These are phyloP conservation scores for Tachystola acroxantha DNA, from an alignment of 2,888 invertebrate genomes.

Conservation along the genomic window DNA sequence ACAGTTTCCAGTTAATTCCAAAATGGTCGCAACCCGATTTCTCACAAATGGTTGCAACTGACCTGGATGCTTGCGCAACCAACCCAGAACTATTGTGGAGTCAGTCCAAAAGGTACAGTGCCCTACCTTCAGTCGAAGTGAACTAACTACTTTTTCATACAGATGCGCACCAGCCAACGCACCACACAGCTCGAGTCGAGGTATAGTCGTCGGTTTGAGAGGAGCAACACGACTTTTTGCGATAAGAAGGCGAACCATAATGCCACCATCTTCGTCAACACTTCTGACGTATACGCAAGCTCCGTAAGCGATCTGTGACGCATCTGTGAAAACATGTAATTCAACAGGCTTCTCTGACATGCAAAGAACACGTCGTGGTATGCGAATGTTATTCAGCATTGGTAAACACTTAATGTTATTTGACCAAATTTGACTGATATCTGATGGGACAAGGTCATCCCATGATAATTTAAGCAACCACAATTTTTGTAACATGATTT, in stretches of 20 bases:
- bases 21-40: slow-evolving; percentile 23
- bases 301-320: too few species aligned
- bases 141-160: slow-evolving; percentile 16
- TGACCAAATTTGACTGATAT: slow-evolving; percentile 2
- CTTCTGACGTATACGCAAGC: too few species aligned
- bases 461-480: slow-evolving; percentile 19
- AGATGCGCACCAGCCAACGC: too few species aligned
- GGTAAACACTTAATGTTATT: slow-evolving; percentile 6
- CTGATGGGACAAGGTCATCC: slow-evolving; percentile 16
- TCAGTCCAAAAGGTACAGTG: slow-evolving; percentile 23
- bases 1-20: slow-evolving; percentile 16
- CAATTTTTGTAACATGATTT: too few species aligned
- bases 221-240: too few species aligned
- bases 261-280: too few species aligned
- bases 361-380: slow-evolving; percentile 20
- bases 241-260: too few species aligned
- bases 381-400: slow-evolving; percentile 12
- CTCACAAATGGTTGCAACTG: slow-evolving; percentile 25
- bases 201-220: too few species aligned
- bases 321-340: slow-evolving; percentile 24
- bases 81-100: slow-evolving; percentile 25
- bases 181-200: too few species aligned
- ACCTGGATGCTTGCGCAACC: slow-evolving; percentile 20
- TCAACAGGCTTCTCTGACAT: slow-evolving; percentile 11
- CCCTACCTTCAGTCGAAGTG: slow-evolving; percentile 14